Evolutionary conservation across 2,888 invertebrate species (phyloP), one percentile per base, ranked within the genome.

Genomic region (Ypsolopha sequella): DNA sequence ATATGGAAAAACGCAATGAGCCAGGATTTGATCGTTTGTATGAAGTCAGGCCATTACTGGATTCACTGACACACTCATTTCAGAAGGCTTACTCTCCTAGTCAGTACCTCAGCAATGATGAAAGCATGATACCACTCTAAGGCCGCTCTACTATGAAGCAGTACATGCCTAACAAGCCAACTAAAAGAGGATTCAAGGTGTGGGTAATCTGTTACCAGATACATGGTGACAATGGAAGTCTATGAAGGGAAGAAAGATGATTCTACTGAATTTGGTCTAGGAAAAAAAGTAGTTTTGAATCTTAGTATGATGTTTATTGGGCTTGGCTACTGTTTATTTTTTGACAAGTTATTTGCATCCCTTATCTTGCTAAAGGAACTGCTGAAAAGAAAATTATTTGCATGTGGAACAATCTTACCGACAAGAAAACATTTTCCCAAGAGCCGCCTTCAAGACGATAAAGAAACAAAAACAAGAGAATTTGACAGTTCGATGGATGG

Each of bases 131-230:
- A 36, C 34, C 41, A 41, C 52, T 54, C 54, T 49, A 54, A 50
- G 50, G 52, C n/a, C 36, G 54, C 10, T 50, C 50, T 7, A 46
- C 50, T 9, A 44, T 54, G 47, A 54, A 54, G 36, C 54, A 54
- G 36, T 54, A 54, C 34, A 52, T 54, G 51, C 54, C 51, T 6
- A 41, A 49, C 13, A 54, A 54, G 35, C 54, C 50, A 2, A 47
- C 50, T 4, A 53, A 51, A 34, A 36, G 51, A 8, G 53, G 51
- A 9, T 53, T 51, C 48, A 53, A 53, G 41, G 51, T 53, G n/a
- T 51, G 53, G 53, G 48, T 49, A n/a, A 45, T 39, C 48, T 41
- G 50, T 48, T 36, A 53, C 53, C 34, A 39, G 51, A 38, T 53
- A 50, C 41, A 50, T 53, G 50, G 11, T 41, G 46, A 50, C 43